These are phyloP conservation scores for Pterostichus niger DNA, from an alignment of 2,888 invertebrate genomes.

Conservation along the genomic window DNA sequence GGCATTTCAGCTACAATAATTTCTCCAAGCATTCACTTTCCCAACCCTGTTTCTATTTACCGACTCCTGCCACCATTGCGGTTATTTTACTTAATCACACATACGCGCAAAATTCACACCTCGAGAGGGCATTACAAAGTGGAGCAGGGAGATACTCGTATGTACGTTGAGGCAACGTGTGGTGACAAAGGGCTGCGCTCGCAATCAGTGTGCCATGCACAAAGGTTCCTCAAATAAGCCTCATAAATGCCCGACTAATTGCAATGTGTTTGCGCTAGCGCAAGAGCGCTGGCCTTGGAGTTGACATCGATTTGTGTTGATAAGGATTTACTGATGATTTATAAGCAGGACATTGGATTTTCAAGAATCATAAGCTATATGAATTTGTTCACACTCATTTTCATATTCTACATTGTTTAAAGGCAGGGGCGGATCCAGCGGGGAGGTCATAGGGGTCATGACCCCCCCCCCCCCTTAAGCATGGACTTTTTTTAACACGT, in stretches of 20 bases:
- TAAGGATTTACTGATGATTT: conserved; percentile 2
- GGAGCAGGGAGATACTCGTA: conserved; percentile 20
- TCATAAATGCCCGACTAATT: conserved; percentile 56
- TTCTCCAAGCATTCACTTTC: too few species aligned
- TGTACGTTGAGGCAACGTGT: background rate
- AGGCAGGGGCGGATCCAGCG: too few species aligned
- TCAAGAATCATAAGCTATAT: too few species aligned
- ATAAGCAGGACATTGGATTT: too few species aligned
- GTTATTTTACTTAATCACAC: conserved; percentile 14
- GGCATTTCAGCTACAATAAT: too few species aligned
- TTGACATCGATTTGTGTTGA: conserved; percentile 5
- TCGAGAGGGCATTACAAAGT: conserved; percentile 5
- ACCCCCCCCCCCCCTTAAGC: too few species aligned
- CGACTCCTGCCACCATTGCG: background rate
- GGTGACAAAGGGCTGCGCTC: conserved; percentile 54
- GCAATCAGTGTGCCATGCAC: conserved; percentile 30
- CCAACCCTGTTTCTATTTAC: background rate
- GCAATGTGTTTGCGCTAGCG: conserved; percentile 24
- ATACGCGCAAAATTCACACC: conserved; percentile 2
- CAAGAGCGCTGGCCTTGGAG: conserved; percentile 3
- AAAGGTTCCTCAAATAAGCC: conserved; percentile 55
- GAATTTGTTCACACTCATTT: too few species aligned
- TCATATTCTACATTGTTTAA: too few species aligned
- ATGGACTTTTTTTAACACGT: too few species aligned
- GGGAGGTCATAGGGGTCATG: too few species aligned